These are phyloP conservation scores for Buceros bicornis DNA, from an alignment of 2,797 vertebrate species.

Conservation along the genomic window DNA sequence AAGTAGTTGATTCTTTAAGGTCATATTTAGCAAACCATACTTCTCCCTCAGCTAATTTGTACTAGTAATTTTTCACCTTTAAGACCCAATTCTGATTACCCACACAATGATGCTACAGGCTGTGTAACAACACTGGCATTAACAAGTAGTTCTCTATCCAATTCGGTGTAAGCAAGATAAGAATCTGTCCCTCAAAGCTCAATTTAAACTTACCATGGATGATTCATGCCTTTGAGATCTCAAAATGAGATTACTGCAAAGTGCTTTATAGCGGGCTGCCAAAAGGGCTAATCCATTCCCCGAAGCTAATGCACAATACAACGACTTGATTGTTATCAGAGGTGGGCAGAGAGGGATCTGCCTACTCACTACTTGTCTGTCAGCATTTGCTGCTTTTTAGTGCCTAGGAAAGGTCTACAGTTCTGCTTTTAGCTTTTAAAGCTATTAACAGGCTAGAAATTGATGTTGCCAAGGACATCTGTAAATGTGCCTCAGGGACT, in stretches of 20 bases:
- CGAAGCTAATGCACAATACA: conserved; percentile 58
- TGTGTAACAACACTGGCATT: neutral
- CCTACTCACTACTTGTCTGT: conserved; percentile 65
- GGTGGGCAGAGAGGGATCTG: conserved; percentile 59
- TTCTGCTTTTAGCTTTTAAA: conserved; percentile 73
- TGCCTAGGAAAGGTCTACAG: conserved; percentile 52
- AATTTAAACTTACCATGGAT: conserved; percentile 61
- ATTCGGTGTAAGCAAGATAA: neutral
- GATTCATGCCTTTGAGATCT: conserved; percentile 64
- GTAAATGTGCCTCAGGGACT: conserved; percentile 56
- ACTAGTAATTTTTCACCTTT: neutral
- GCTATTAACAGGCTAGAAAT: conserved; percentile 68
- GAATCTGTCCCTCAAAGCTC: conserved; percentile 19
- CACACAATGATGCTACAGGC: neutral
- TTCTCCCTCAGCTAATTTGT: neutral
- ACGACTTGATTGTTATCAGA: conserved; percentile 60
- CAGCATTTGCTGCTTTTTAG: conserved; percentile 58
- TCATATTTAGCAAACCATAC: neutral
- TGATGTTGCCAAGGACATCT: conserved; percentile 67
- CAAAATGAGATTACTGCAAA: conserved; percentile 68
- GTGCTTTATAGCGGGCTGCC: conserved; percentile 62
- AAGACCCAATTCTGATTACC: neutral
- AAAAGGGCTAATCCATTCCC: conserved; percentile 61
- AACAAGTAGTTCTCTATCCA: neutral
- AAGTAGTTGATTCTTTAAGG: neutral